Conservation (phyloP, 2,888 invertebrate genomes). For the Lathronympha strigana region DNA sequence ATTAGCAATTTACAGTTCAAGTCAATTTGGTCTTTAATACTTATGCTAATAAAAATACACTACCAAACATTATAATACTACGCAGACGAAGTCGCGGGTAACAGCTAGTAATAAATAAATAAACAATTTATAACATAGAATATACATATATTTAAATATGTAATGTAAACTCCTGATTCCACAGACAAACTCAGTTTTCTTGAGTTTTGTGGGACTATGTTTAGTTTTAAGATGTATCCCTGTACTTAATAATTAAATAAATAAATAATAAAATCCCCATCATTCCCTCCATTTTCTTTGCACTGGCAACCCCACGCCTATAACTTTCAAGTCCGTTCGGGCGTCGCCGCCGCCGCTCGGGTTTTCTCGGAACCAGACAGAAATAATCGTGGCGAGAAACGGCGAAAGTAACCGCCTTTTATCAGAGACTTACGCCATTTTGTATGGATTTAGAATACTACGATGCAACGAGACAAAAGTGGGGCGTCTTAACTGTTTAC, state of each 20-base stretch:
- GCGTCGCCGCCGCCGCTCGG: conserved; percentile 46
- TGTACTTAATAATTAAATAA: background rate
- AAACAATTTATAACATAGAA: too few relatives aligned
- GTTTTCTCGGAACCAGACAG: conserved; percentile 46
- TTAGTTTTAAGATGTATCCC: background rate
- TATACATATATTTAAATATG: too few relatives aligned
- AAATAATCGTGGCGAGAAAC: conserved; percentile 5
- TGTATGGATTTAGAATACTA: conserved; percentile 7
- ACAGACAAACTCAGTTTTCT: too few relatives aligned
- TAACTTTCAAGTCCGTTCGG: conserved; percentile 62
- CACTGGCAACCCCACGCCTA: conserved; percentile 52
- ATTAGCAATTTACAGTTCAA: too few relatives aligned
- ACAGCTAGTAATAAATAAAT: too few relatives aligned
- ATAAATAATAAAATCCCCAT: conserved; percentile 28
- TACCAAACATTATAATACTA: too few relatives aligned
- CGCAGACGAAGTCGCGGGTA: too few relatives aligned
- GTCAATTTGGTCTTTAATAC: too few relatives aligned
- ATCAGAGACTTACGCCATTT: background rate
- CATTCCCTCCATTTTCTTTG: conserved; percentile 39
- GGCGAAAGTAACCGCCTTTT: background rate
- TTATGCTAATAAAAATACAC: too few relatives aligned
- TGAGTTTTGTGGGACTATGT: too few relatives aligned
- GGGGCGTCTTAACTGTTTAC: conserved; percentile 46
- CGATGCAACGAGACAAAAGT: conserved; percentile 48
- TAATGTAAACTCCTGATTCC: too few relatives aligned